Conservation (phyloP, 2,888 invertebrate species). For the Argyresthia albistria region DNA sequence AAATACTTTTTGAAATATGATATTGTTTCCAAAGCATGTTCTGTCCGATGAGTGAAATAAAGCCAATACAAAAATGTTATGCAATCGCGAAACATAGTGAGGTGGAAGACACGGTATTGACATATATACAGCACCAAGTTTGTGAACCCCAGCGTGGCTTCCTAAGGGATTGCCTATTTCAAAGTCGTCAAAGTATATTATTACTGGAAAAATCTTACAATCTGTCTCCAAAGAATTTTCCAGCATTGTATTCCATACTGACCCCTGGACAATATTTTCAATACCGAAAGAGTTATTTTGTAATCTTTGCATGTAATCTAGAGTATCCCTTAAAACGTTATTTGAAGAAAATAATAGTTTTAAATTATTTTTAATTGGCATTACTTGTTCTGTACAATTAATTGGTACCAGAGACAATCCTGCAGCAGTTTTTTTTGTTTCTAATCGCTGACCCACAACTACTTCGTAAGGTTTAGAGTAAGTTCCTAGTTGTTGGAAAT, state of each 20-base stretch:
- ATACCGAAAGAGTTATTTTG: neutral
- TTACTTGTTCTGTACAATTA: constrained; percentile 5
- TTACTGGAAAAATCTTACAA: neutral
- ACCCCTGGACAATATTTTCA: constrained; percentile 7
- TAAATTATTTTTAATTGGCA: constrained; percentile 6
- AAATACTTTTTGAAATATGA: constrained; percentile 4
- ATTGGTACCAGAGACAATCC: neutral
- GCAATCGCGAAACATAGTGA: neutral
- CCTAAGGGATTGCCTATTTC: constrained; percentile 5
- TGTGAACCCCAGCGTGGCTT: constrained; percentile 5
- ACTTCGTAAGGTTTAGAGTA: constrained; percentile 6
- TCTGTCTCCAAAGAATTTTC: neutral
- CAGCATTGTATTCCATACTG: constrained; percentile 6
- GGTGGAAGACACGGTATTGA: constrained; percentile 3
- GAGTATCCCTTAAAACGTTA: constrained; percentile 6
- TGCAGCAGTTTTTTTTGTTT: neutral
- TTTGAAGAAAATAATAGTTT: constrained; percentile 5
- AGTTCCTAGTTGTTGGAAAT: constrained; percentile 7
- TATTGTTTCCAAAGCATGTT: constrained; percentile 3
- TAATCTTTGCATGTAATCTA: constrained; percentile 6
- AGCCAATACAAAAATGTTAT: constrained; percentile 1
- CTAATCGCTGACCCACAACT: constrained; percentile 4
- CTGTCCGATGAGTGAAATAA: constrained; percentile 8
- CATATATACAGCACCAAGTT: constrained; percentile 1
- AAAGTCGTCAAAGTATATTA: constrained; percentile 2